phyloP scores from a whole-genome alignment of 2,797 vertebrate species.

The Halcyon badia region DNA sequence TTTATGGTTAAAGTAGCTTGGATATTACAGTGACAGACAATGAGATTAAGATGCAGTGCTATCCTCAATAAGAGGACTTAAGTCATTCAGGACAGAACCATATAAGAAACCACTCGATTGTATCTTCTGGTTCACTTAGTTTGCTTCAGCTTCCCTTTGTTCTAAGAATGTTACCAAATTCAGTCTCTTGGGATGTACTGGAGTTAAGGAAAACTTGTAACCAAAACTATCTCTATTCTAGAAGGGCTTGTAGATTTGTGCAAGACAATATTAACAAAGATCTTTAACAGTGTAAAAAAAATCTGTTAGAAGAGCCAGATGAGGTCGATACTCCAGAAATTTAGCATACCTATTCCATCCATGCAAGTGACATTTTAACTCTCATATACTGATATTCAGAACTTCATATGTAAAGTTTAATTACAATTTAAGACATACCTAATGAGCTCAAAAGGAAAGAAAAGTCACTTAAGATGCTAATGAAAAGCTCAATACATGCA shows the following conservation, averaged over 20 bases:
- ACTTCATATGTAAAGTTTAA: accelerated
- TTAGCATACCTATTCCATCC: not conserved
- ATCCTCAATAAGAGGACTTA: not conserved
- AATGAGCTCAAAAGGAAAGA: not conserved
- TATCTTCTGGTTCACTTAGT: not conserved
- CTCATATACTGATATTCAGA: not conserved
- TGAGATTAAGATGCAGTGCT: not conserved
- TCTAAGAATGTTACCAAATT: not conserved
- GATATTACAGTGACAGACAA: not conserved
- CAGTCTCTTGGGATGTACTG: not conserved
- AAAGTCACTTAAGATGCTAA: accelerated
- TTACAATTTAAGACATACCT: not conserved
- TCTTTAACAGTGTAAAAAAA: not conserved
- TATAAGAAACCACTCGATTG: not conserved
- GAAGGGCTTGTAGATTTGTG: accelerated
- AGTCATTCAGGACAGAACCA: not conserved
- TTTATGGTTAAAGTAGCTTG: not conserved
- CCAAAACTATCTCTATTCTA: not conserved
- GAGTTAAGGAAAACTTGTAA: not conserved
- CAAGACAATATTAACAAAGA: not conserved
- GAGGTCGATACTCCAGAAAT: not conserved
- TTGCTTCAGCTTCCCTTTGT: not conserved
- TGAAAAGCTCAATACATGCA: not conserved
- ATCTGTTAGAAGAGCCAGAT: not conserved
- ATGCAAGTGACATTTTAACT: not conserved